Base-by-base conservation (phyloP, 2,888 invertebrate genomes). In the Drosophila maculinotata region DNA sequence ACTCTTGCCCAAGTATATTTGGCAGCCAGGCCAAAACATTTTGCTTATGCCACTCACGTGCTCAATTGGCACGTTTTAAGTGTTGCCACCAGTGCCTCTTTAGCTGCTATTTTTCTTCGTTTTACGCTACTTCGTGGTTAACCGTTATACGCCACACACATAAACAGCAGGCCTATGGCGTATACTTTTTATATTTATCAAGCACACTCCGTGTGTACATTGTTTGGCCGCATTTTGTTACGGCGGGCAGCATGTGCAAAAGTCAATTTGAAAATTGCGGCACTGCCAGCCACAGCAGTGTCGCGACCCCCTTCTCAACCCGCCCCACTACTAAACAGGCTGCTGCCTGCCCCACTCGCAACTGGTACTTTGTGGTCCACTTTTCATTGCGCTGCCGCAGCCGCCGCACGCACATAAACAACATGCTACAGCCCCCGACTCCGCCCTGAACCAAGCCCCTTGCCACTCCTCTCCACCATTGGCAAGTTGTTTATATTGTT, bases 251-350 rank as follows among this genome's bases (percentile, higher is more conserved):
- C 86, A 86, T 88, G 88, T 86, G 84, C 88, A 80, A 88, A 84
- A 84, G 88, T 88, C 88, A 88, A 84, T 84, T 84, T 84, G 70
- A 83, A 84, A 84, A 86, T 84, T 84, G 81, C 87, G 66, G 74
- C 76, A 65, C 62, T 59, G 47, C 20, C 54, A 63, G 57, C 60
- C 59, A 41, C 54, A 56, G 53, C 53, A 64, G 49, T 44, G 62
- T 28, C 76, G 48, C 47, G 47, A n/a, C 31, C 52, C 68, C 58
- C 51, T 54, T 41, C 36, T 26, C 7, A 12, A 17, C 35, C 49
- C 58, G 35, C 35, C 64, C 42, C 14, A 26, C 52, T 9, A 48
- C 68, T 57, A 64, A 68, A 60, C 69, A 54, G 53, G 41, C 76
- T 42, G 52, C 42, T 26, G 44, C 10, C 39, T 26, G 20, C 20